These are phyloP conservation scores for Acleris sparsana DNA, from an alignment of 2,888 invertebrate genomes.

Conservation along the genomic window DNA sequence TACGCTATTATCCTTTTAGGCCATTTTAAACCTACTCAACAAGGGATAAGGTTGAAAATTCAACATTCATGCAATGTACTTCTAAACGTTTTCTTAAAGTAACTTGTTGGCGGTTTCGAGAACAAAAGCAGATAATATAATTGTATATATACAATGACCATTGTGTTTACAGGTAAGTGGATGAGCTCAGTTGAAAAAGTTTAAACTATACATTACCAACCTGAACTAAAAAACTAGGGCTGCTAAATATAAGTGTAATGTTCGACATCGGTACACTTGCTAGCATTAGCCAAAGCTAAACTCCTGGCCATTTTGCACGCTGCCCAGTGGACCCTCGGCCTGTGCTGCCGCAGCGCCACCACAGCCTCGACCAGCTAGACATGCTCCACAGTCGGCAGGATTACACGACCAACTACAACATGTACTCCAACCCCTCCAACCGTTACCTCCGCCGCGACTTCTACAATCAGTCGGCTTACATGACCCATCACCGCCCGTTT, in stretches of 20 bases:
- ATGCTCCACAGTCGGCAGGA: slow-evolving; percentile 73
- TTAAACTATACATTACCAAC: no score
- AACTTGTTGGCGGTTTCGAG: no score
- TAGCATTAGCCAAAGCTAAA: not conserved
- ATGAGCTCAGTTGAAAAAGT: no score
- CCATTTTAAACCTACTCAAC: no score
- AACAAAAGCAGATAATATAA: no score
- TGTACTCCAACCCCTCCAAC: slow-evolving; percentile 55
- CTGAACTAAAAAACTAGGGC: no score
- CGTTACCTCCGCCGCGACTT: slow-evolving; percentile 69
- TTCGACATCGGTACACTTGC: not conserved
- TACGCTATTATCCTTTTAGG: no score
- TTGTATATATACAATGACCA: no score
- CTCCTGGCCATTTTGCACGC: slow-evolving; percentile 62
- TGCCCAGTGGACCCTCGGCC: slow-evolving; percentile 59
- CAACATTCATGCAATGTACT: no score
- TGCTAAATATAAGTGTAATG: not conserved
- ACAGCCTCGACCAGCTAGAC: slow-evolving; percentile 78
- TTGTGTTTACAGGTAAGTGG: no score
- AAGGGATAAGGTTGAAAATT: no score
- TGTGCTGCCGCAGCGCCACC: slow-evolving; percentile 69
- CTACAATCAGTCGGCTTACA: slow-evolving; percentile 68
- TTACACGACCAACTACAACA: slow-evolving; percentile 63
- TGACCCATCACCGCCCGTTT: slow-evolving; percentile 77
- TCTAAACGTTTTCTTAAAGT: no score